A percentile compares a stretch with the other conserved stretches of the same genome.
Conservation (phyloP, 2,888 invertebrate genomes). For the Stenchaetothrips biformis region DNA sequence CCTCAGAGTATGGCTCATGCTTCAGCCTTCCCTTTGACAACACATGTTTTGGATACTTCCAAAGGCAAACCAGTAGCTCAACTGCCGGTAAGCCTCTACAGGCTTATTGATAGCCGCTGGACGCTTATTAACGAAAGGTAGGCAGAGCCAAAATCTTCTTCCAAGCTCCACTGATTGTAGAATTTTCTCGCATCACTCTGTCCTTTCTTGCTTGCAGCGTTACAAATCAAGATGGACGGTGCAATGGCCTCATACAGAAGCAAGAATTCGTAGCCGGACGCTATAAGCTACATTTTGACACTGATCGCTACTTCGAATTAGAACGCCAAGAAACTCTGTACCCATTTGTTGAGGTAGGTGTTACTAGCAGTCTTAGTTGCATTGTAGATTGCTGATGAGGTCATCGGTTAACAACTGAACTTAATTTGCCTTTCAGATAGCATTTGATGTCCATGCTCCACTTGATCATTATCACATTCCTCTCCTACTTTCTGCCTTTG, state of each 20-base stretch:
- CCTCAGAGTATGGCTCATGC: not conserved
- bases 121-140: constrained; percentile 57
- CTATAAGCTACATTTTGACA: constrained; percentile 71
- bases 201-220: constrained; percentile 40
- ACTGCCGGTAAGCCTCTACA: constrained; percentile 62
- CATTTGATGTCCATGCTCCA: constrained; percentile 60
- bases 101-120: constrained; percentile 62
- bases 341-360: constrained; percentile 67
- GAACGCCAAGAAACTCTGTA: constrained; percentile 61
- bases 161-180: not conserved
- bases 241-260: constrained; percentile 52
- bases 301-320: constrained; percentile 62
- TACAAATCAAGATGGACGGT: constrained; percentile 64
- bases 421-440: constrained; percentile 53
- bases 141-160: not conserved
- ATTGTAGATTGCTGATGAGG: not conserved
- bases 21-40: constrained; percentile 58
- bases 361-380: not conserved
- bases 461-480: constrained; percentile 70
- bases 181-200: not conserved
- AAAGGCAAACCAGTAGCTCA: constrained; percentile 62
- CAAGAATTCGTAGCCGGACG: constrained; percentile 58
- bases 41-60: constrained; percentile 69
- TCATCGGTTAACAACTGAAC: not conserved
- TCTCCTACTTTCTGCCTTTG: constrained; percentile 66